Percentiles rank a stretch among this genome's conserved stretches.
Conservation (phyloP, 2,888 invertebrate genomes). For the Pyrocoelia pectoralis region DNA sequence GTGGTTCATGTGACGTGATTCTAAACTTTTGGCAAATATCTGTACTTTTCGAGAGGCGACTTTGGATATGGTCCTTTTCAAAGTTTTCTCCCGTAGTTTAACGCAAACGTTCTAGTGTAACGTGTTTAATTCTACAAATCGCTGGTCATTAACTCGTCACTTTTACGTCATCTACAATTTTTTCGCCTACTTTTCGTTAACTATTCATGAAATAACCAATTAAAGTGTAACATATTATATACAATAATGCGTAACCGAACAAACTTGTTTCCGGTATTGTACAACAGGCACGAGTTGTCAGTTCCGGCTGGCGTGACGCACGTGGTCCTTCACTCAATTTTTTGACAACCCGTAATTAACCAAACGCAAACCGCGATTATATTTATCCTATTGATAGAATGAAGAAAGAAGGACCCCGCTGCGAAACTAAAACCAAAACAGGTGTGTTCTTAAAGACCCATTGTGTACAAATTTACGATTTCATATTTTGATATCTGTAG, state of each 20-base stretch:
- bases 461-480: conserved; percentile 17
- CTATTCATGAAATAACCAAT: no score
- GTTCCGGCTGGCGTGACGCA: conserved; percentile 35
- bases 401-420: conserved; percentile 13
- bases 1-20: no score
- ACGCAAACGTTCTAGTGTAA: no score
- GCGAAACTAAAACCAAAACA: conserved; percentile 22
- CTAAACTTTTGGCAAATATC: no score
- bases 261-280: conserved; percentile 68
- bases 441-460: conserved; percentile 34
- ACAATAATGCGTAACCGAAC: conserved; percentile 41
- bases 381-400: neutral
- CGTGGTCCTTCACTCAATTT: conserved; percentile 22
- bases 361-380: neutral
- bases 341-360: conserved; percentile 25
- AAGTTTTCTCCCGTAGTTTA: no score
- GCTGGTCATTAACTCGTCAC: no score
- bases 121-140: no score
- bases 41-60: no score
- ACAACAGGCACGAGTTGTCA: conserved; percentile 28
- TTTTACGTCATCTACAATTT: no score
- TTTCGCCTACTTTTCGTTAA: no score
- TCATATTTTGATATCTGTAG: neutral
- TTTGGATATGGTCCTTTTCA: no score
- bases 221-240: no score